Conservation (phyloP, 2,113 vertebrate species). For the Panthera uncia region DNA sequence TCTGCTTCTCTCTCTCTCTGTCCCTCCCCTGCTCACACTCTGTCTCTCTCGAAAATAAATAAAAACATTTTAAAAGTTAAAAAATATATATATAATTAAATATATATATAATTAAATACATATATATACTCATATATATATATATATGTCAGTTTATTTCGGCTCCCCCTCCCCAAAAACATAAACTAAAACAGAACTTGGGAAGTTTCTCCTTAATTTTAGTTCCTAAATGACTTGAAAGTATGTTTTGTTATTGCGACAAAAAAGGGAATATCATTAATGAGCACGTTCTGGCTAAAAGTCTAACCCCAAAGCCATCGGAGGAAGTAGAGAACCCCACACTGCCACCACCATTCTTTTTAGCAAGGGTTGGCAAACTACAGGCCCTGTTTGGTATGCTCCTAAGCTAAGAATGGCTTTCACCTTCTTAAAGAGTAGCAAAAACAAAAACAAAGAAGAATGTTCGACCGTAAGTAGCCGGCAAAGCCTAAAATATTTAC, state of each 20-base stretch:
- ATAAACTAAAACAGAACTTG: constrained; percentile 32
- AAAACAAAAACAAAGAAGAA: constrained; percentile 33
- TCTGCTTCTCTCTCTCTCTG: too few species aligned
- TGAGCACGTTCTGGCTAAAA: background rate
- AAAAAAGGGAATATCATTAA: background rate
- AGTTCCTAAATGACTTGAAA: constrained; percentile 7
- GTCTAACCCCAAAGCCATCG: background rate
- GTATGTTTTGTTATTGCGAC: background rate
- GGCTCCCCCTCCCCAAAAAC: background rate
- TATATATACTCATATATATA: too few species aligned
- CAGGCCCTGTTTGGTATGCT: background rate
- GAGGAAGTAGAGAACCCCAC: background rate
- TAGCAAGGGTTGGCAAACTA: background rate
- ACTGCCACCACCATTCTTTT: background rate
- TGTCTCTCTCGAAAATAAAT: too few species aligned
- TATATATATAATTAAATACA: background rate
- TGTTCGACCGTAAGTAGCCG: background rate
- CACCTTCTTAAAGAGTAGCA: background rate
- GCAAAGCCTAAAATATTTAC: background rate
- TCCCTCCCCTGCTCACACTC: too few species aligned
- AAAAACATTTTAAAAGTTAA: too few species aligned
- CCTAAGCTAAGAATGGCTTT: constrained; percentile 12
- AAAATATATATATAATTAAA: too few species aligned
- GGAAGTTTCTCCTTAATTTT: background rate
- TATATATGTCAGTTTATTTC: constrained; percentile 10